phyloP scores from a whole-genome alignment of 1,140 invertebrate genomes.

The Drosophila kanapiae region DNA sequence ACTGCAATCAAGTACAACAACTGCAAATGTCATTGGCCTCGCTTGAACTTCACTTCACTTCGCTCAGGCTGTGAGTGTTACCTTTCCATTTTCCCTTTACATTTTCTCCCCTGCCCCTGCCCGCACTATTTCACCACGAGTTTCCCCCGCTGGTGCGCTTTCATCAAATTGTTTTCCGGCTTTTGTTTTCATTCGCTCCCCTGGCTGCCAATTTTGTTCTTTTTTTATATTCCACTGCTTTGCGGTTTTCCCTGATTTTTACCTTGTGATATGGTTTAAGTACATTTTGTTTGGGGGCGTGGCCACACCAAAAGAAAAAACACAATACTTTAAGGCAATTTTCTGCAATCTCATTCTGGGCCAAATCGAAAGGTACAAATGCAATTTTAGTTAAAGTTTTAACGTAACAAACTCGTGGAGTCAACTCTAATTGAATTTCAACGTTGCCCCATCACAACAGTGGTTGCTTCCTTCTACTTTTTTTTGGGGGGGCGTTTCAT shows the following conservation, averaged over 20 bases:
- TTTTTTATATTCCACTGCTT: conserved; percentile 16
- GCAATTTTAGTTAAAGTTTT: conserved; percentile 61
- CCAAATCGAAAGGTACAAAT: conserved; percentile 8
- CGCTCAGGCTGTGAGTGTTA: conserved; percentile 30
- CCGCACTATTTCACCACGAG: conserved; percentile 8
- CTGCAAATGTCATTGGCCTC: conserved; percentile 77
- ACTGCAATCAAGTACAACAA: conserved; percentile 60
- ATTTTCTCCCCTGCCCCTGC: neutral
- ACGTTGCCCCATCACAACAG: conserved; percentile 19
- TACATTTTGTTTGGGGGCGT: conserved; percentile 38
- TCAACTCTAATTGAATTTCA: conserved; percentile 75
- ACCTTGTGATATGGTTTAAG: conserved; percentile 42
- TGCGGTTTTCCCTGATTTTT: conserved; percentile 38
- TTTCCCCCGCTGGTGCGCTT: conserved; percentile 38
- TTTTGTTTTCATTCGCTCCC: conserved; percentile 66
- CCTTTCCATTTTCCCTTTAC: conserved; percentile 24
- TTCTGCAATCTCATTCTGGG: conserved; percentile 34
- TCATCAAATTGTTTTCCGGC: conserved; percentile 81
- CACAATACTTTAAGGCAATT: conserved; percentile 34
- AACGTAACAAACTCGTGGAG: conserved; percentile 43
- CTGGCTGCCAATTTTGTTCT: conserved; percentile 33
- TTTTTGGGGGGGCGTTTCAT: conserved; percentile 17
- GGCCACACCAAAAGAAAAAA: conserved; percentile 22
- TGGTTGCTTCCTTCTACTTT: conserved; percentile 8
- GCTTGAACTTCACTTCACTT: conserved; percentile 56